Evolutionary conservation across 2,888 invertebrate genomes (phyloP), one percentile per base, ranked within the genome.

Genomic region (Deilephila porcellus): DNA sequence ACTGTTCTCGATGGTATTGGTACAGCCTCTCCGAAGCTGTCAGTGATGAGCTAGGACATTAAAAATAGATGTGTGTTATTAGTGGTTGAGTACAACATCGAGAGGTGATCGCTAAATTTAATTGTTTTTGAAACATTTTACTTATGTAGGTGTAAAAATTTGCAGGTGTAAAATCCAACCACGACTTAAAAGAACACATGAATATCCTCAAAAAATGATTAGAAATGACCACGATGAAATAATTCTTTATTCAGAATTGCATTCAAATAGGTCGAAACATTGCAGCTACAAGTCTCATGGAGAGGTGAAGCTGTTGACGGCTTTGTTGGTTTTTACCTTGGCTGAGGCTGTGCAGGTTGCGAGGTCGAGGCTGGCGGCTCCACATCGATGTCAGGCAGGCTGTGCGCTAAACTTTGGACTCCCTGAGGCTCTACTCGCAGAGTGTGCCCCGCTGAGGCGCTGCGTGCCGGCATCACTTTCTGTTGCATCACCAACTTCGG

Each of bases 341-440:
- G 5, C 5, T 32, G 32, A 5, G 37, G 71, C 1, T 60, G 29
- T 14, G 3, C 14, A 20, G 52, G 34, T 11, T 25, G 64, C 11
- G 25, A 25, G 20, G 64, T 5, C 5, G 81, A 82, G 29, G 79
- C 95, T 95, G 83, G 77, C 0, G 83, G 82, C 11, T 90, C 90
- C 3, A 88, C 72, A 19, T 85, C 88, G 73, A 98, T 93, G 87
- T 98, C 98, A 3, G 98, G 98, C 82, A 98, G 91, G 85, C 97
- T 98, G 88, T 98, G 97, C 52, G 97, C 97, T 71, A 97, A 92
- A 74, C 95, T 95, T 83, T 96, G 95, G 90, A 75, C 85, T 75
- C 91, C 91, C 37, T 95, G 91, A 5, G 97, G 96, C 85, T 97
- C 97, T 75, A 98, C 97, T 70, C 96, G 96, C 77, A 98, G 92